These are phyloP conservation scores for Drosophila rhopaloa DNA, from an alignment of 1,140 invertebrate species.

Conservation along the genomic window DNA sequence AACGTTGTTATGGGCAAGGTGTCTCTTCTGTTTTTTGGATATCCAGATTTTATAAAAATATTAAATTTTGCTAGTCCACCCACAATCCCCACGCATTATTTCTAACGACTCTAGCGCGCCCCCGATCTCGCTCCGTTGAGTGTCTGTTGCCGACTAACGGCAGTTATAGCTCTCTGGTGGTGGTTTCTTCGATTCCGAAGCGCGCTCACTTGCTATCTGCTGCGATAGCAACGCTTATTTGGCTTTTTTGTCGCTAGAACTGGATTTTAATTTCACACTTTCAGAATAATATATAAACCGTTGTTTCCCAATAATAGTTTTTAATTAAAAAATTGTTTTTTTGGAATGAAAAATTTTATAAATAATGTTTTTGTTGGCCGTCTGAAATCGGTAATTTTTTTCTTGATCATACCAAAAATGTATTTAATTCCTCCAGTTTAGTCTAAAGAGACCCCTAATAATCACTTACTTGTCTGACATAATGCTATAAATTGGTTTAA, in stretches of 20 bases:
- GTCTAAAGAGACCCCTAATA: too few relatives aligned
- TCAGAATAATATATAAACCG: too few relatives aligned
- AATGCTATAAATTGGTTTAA: too few relatives aligned
- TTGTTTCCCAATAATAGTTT: too few relatives aligned
- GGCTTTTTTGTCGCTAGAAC: conserved; percentile 24
- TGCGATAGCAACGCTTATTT: background rate
- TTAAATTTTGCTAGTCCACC: conserved; percentile 12
- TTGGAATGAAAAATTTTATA: too few relatives aligned
- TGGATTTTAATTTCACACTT: background rate
- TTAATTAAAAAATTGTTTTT: too few relatives aligned
- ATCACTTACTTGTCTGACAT: too few relatives aligned
- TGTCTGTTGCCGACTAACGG: conserved; percentile 60
- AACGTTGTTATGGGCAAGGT: background rate
- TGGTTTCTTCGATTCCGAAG: conserved; percentile 36
- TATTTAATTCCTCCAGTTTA: too few relatives aligned
- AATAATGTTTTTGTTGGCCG: too few relatives aligned
- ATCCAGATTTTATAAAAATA: conserved; percentile 4
- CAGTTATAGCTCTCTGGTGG: conserved; percentile 54
- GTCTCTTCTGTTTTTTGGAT: background rate
- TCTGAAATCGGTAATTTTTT: too few relatives aligned
- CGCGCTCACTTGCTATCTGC: conserved; percentile 50
- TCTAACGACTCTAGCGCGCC: conserved; percentile 44
- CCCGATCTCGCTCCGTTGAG: conserved; percentile 70
- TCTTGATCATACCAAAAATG: too few relatives aligned
- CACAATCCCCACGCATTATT: conserved; percentile 35